Evolutionary conservation across 2,797 vertebrate genomes (phyloP).

Genomic region (Sarcoramphus papa): DNA sequence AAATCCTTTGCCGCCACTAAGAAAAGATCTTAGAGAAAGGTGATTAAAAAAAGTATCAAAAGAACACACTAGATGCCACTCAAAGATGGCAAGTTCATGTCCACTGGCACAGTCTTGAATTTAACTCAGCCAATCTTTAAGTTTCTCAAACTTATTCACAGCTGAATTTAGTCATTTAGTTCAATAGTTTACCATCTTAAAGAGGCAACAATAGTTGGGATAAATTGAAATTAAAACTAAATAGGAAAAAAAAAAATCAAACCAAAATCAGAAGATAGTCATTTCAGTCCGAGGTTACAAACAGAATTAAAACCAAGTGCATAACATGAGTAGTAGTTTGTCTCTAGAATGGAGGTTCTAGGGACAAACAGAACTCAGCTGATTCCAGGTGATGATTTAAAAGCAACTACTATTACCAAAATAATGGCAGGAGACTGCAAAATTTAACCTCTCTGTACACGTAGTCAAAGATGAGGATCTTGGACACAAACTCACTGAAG

Average conservation of each 20-base stretch:
- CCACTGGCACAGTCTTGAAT: not conserved
- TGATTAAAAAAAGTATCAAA: not conserved
- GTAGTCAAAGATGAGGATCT: not conserved
- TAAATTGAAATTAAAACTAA: not conserved
- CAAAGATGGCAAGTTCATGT: not conserved
- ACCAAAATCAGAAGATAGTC: not conserved
- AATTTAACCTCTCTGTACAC: not conserved
- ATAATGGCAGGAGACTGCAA: not conserved
- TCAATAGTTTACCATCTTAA: not conserved
- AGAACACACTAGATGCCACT: not conserved
- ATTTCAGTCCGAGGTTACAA: not conserved
- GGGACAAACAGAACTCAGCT: not conserved
- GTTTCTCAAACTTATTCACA: not conserved
- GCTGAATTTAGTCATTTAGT: not conserved
- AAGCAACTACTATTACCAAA: not conserved
- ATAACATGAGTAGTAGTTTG: not conserved
- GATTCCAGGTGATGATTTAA: not conserved
- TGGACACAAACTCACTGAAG: not conserved
- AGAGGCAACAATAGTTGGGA: not conserved
- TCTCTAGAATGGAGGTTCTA: not conserved
- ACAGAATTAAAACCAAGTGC: not conserved
- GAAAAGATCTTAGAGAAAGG: not conserved
- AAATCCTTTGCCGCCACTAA: not conserved
- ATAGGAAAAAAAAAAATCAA: not conserved
- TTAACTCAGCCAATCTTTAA: not conserved